phyloP scores from a whole-genome alignment of 2,113 vertebrate species.

The Cromileptes altivelis region DNA sequence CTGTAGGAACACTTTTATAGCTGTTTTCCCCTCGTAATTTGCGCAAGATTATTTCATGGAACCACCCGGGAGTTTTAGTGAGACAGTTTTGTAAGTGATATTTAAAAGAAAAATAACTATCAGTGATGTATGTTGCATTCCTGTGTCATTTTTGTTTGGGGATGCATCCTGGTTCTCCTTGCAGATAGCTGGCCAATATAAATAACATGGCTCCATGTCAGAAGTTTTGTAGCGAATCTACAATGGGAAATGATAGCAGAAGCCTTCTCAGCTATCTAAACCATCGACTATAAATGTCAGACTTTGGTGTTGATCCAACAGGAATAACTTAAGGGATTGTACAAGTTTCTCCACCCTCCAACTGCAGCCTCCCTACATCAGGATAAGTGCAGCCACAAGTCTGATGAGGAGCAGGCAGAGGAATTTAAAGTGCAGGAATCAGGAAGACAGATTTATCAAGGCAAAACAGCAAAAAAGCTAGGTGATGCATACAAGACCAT shows the following conservation, averaged over 20 bases:
- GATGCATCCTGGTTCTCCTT: slow-evolving; percentile 10
- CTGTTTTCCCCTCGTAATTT: not conserved
- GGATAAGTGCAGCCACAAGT: slow-evolving; percentile 12
- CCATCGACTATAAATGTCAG: slow-evolving; percentile 24
- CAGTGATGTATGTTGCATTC: not conserved
- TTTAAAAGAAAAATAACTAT: not conserved
- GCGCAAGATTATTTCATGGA: not conserved
- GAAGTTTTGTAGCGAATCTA: not conserved
- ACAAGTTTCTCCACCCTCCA: not conserved
- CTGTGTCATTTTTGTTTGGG: slow-evolving; percentile 7
- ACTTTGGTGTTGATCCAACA: slow-evolving; percentile 51
- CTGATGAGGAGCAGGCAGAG: not conserved
- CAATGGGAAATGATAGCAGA: slow-evolving; percentile 2
- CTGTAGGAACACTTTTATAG: not conserved
- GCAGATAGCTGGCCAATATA: slow-evolving; percentile 29
- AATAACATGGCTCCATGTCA: slow-evolving; percentile 6
- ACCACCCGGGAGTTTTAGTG: not conserved
- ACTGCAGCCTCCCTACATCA: not conserved
- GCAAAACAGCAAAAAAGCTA: not conserved
- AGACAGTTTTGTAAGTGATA: not conserved
- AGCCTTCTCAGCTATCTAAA: slow-evolving; percentile 30
- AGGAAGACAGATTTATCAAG: not conserved
- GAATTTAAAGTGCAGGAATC: not conserved
- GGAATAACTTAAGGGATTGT: slow-evolving; percentile 31
- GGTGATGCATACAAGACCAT: not conserved